Evolutionary conservation across 2,888 invertebrate genomes (phyloP).

Genomic region (Exephanes ischioxanthus): DNA sequence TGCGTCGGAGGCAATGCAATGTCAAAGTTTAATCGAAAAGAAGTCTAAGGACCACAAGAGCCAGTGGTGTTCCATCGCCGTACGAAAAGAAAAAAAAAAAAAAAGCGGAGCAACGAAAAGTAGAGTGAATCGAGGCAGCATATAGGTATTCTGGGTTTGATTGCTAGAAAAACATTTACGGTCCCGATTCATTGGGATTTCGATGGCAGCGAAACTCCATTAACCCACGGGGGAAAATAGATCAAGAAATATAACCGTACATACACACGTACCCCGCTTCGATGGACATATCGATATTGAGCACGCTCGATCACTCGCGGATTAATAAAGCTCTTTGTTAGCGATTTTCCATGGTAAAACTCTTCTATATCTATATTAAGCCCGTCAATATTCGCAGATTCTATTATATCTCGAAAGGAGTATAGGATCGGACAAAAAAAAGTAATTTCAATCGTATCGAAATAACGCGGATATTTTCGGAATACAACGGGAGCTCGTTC

Average conservation of each 20-base stretch:
- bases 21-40: conserved; percentile 78
- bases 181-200: conserved; percentile 8
- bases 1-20: background rate
- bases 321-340: conserved; percentile 31
- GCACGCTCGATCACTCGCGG: conserved; percentile 9
- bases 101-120: conserved; percentile 12
- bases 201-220: conserved; percentile 75
- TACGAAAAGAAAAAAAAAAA: background rate
- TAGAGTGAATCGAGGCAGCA: background rate
- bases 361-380: conserved; percentile 8
- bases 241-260: conserved; percentile 56
- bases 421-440: background rate
- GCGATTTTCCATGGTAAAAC: conserved; percentile 20
- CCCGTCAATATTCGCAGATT: conserved; percentile 28
- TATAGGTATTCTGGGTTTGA: conserved; percentile 56
- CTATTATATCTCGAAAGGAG: conserved; percentile 8
- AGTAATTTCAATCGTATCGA: conserved; percentile 43
- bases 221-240: conserved; percentile 76
- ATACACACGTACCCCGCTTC: conserved; percentile 19
- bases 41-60: conserved; percentile 66
- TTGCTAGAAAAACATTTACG: conserved; percentile 75
- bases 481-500: conserved; percentile 17
- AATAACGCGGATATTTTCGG: conserved; percentile 47
- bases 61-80: conserved; percentile 17
- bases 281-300: conserved; percentile 14